phyloP scores from a whole-genome alignment of 1,140 invertebrate genomes.

The Pomacea maculata region DNA sequence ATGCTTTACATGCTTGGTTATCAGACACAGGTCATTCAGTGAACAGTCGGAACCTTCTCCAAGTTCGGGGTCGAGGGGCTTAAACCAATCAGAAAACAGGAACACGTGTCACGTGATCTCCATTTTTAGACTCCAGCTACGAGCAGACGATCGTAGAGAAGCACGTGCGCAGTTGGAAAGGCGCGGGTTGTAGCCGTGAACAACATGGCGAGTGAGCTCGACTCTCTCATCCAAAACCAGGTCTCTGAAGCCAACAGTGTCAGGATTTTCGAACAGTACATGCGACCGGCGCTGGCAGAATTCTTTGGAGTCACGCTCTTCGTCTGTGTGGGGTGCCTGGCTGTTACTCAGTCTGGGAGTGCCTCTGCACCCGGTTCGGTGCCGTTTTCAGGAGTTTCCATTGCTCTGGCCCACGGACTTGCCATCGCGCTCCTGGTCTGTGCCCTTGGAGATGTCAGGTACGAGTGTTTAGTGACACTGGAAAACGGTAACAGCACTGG shows the following conservation, averaged over 20 bases:
- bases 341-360: conserved; percentile 15
- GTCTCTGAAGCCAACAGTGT: too few species aligned
- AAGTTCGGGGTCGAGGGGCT: too few species aligned
- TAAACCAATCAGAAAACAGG: too few species aligned
- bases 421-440: conserved; percentile 55
- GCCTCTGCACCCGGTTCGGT: background rate
- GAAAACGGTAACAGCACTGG: too few species aligned
- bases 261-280: conserved; percentile 24
- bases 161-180: background rate
- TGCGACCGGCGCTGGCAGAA: conserved; percentile 49
- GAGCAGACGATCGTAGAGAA: too few species aligned
- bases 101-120: too few species aligned
- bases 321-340: conserved; percentile 50
- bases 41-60: too few species aligned
- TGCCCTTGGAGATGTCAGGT: conserved; percentile 58
- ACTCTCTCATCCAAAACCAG: background rate
- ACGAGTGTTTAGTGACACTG: conserved; percentile 9
- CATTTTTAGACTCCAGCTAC: too few species aligned
- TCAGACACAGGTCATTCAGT: too few species aligned
- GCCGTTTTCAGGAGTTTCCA: conserved; percentile 29
- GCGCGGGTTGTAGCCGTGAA: background rate
- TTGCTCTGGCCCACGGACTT: conserved; percentile 56
- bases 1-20: too few species aligned
- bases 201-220: background rate
- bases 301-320: conserved; percentile 49